Evolutionary conservation across 2,797 vertebrate genomes (phyloP).

Genomic region (Adelosebastes latens): DNA sequence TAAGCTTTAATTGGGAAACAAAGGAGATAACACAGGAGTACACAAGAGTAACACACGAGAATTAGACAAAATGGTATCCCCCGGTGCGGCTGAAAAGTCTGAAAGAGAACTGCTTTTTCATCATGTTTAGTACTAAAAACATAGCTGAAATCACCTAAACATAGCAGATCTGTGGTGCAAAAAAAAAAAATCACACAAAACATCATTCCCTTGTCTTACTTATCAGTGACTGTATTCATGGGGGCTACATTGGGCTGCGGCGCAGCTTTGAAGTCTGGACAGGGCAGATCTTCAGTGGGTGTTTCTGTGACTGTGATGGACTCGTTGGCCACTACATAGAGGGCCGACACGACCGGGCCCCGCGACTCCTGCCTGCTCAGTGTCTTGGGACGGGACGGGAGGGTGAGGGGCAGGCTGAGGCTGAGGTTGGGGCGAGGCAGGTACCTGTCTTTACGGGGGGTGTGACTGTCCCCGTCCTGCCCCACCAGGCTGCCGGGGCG

Average conservation of each 20-base stretch:
- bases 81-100: constrained; percentile 13
- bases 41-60: constrained; percentile 63
- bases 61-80: constrained; percentile 35
- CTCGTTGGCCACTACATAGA: constrained; percentile 84
- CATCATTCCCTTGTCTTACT: constrained; percentile 60
- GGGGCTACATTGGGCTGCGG: constrained; percentile 44
- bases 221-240: constrained; percentile 11
- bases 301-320: constrained; percentile 83
- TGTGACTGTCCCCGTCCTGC: constrained; percentile 90
- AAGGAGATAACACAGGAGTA: constrained; percentile 63
- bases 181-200: constrained; percentile 35
- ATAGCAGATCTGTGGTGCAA: constrained; percentile 46
- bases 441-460: constrained; percentile 95
- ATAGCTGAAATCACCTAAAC: constrained; percentile 55
- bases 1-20: constrained; percentile 77
- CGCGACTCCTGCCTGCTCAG: constrained; percentile 80
- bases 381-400: constrained; percentile 73
- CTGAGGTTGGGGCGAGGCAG: constrained; percentile 82
- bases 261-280: constrained; percentile 71
- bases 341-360: constrained; percentile 75
- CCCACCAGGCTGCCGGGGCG: constrained; percentile 90
- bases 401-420: constrained; percentile 78
- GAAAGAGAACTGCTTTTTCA: constrained; percentile 28
- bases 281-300: constrained; percentile 73
- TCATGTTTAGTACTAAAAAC: constrained; percentile 33